Evolutionary conservation across 2,888 invertebrate species (phyloP).

Genomic region (Amblyteles armatorius): DNA sequence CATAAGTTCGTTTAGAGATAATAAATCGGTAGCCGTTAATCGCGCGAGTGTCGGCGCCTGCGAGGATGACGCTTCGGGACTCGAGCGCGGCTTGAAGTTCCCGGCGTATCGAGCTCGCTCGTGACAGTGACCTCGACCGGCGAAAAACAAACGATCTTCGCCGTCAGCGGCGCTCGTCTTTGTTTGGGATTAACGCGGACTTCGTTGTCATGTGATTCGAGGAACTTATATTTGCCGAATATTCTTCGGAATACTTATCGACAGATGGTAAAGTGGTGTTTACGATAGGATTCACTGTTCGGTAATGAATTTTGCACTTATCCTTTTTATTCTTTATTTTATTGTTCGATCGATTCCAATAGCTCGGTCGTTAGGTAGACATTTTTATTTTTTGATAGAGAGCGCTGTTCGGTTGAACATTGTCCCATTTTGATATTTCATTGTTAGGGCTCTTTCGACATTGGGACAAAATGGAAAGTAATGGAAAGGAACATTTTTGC

Average conservation of each 20-base stretch:
- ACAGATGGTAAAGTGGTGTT: slow-evolving; percentile 71
- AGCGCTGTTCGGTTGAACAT: too few relatives aligned
- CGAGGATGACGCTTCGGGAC: background rate
- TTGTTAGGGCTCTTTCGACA: too few relatives aligned
- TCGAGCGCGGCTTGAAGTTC: slow-evolving; percentile 35
- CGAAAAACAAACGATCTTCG: slow-evolving; percentile 8
- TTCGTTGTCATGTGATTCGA: slow-evolving; percentile 27
- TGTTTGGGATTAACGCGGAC: slow-evolving; percentile 21
- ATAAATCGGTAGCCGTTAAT: background rate
- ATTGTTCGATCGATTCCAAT: background rate
- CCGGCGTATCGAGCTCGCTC: slow-evolving; percentile 45
- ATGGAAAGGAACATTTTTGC: too few relatives aligned
- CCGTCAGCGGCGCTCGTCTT: background rate
- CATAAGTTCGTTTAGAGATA: background rate
- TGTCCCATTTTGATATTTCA: too few relatives aligned
- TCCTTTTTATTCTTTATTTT: slow-evolving; percentile 42
- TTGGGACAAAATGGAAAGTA: too few relatives aligned
- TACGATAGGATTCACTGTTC: slow-evolving; percentile 65
- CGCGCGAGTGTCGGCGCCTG: background rate
- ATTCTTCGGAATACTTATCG: slow-evolving; percentile 48
- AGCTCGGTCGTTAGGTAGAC: background rate
- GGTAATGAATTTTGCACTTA: slow-evolving; percentile 64
- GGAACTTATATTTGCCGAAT: slow-evolving; percentile 19
- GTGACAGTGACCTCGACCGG: slow-evolving; percentile 33
- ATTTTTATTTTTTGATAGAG: too few relatives aligned